Percentiles rank a stretch among this genome's conserved stretches.
These are phyloP conservation scores for Apeira syringaria DNA, from an alignment of 2,888 invertebrate species.

Conservation along the genomic window DNA sequence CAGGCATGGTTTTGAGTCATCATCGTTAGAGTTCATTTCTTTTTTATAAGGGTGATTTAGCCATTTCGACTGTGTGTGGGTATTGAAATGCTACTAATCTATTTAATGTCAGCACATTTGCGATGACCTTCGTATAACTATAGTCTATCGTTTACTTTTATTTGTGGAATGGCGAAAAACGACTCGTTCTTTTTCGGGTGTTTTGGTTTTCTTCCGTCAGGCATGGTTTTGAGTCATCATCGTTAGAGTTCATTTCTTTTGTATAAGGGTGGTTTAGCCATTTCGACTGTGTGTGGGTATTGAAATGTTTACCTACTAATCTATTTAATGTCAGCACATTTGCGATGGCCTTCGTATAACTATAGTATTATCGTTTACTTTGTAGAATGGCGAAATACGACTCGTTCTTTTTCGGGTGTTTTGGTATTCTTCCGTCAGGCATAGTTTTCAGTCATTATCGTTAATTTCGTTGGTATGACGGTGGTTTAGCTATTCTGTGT, in stretches of 20 bases:
- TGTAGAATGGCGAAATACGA: background rate
- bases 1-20: conserved; percentile 11
- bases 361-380: background rate
- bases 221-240: conserved; percentile 17
- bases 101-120: conserved; percentile 20
- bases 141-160: background rate
- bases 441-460: conserved; percentile 19
- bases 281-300: conserved; percentile 23
- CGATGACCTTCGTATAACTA: conserved; percentile 15
- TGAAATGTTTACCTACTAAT: conserved; percentile 24
- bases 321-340: conserved; percentile 21
- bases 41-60: conserved; percentile 33
- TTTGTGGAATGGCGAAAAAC: background rate
- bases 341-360: conserved; percentile 14
- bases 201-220: too few relatives aligned
- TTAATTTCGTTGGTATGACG: conserved; percentile 31
- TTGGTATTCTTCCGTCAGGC: too few relatives aligned
- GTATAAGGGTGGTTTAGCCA: conserved; percentile 31
- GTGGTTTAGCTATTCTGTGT: conserved; percentile 24
- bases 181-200: too few relatives aligned
- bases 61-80: conserved; percentile 22
- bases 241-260: too few relatives aligned
- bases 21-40: conserved; percentile 22
- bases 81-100: conserved; percentile 24
- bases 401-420: too few relatives aligned